Evolutionary conservation across 2,113 vertebrate species (phyloP).

Genomic region (Platichthys flesus): DNA sequence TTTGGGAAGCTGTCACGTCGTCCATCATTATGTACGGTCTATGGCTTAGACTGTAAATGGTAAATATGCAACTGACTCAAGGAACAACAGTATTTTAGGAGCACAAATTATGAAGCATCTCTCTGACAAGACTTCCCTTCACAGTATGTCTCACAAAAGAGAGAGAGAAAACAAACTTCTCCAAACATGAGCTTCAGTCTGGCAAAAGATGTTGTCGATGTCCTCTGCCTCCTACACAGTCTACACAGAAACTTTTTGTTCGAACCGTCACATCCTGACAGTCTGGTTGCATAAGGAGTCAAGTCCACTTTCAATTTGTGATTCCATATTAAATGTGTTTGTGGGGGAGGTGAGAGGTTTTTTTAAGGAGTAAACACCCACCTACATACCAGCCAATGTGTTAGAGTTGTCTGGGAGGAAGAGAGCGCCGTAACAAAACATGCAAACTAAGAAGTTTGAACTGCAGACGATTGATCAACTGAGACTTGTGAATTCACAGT

Average conservation of each 20-base stretch:
- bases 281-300: slow-evolving; percentile 73
- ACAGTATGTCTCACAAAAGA: slow-evolving; percentile 26
- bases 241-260: slow-evolving; percentile 63
- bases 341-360: slow-evolving; percentile 74
- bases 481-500: background rate
- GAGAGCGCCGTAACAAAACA: slow-evolving; percentile 47
- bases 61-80: background rate
- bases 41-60: too few relatives aligned
- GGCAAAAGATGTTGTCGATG: slow-evolving; percentile 48
- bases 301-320: slow-evolving; percentile 68
- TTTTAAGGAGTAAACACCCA: slow-evolving; percentile 69
- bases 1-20: too few relatives aligned
- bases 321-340: slow-evolving; percentile 77
- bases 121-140: slow-evolving; percentile 1
- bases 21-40: too few relatives aligned
- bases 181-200: slow-evolving; percentile 44
- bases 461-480: slow-evolving; percentile 14
- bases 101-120: background rate
- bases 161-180: slow-evolving; percentile 21
- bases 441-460: slow-evolving; percentile 26
- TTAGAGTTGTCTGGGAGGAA: slow-evolving; percentile 48
- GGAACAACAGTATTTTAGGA: slow-evolving; percentile 7
- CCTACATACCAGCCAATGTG: slow-evolving; percentile 69
- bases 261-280: slow-evolving; percentile 56
- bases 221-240: slow-evolving; percentile 66